Base-by-base conservation (phyloP, 2,113 vertebrate genomes). In the Varanus komodoensis region DNA sequence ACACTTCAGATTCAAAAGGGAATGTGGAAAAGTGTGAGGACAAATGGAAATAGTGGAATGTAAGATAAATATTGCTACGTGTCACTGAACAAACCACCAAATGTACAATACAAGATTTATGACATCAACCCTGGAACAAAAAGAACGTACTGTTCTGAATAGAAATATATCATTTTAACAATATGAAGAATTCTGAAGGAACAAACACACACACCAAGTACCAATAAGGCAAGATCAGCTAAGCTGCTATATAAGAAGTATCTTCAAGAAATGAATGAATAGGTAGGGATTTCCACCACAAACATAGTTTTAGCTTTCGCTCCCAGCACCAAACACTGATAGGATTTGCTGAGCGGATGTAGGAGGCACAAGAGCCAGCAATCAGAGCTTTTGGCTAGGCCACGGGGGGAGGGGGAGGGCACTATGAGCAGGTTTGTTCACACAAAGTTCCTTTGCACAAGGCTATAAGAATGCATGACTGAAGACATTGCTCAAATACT, bases 141-240 rank as follows among this genome's bases (percentile, higher is more conserved):
- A 87, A 93, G 27, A 71, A 91, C 92, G 90, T 92, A 14, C 81
- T 92, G 54, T 29, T 12, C 1, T 64, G 79, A 12, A 23, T 89
- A 86, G 86, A 89, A 95, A 92, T 84, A 93, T 90, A 93, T 95
- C 83, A 90, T 91, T 94, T 91, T 94, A 90, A 89, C 4, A 86
- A 86, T 85, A 88, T 71, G 86, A 93, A 93, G 19, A 92, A 93
- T 86, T 90, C 68, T 92, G 80, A 91, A 86, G 69, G 34, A 88
- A 85, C 17, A 48, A 57, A 88, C 19, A 64, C 61, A 64, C 61
- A 64, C 61, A 29, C 50, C 11, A 17, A 29, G 4, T 2, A 93
- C 82, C 19, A 50, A 85, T 78, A 38, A 86, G 52, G 89, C 80
- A 92, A 69, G 19, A 57, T 74, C 93, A 95, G 38, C 23, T 90